phyloP scores from a whole-genome alignment of 2,113 vertebrate species.

The Paedocypris sp. region DNA sequence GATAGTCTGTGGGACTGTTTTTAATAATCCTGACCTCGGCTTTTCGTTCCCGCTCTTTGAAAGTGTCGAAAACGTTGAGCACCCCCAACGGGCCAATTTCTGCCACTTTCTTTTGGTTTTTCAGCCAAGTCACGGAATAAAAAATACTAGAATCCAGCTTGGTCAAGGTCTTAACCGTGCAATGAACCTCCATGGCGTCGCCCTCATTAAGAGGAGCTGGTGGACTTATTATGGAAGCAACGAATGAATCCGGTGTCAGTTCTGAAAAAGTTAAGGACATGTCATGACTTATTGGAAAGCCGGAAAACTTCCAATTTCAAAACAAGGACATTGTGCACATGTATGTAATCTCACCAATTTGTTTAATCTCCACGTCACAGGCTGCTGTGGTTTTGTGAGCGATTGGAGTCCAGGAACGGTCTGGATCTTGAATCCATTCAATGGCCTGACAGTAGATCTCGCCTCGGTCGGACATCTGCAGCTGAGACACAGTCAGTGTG shows the following conservation, averaged over 20 bases:
- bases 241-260: no score
- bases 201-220: no score
- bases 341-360: constrained; percentile 47
- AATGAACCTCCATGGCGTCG: no score
- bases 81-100: constrained; percentile 59
- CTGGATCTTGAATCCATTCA: constrained; percentile 85
- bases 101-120: constrained; percentile 41
- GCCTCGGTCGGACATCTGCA: constrained; percentile 64
- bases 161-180: no score
- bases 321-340: no score
- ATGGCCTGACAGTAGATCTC: constrained; percentile 66
- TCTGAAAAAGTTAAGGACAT: no score
- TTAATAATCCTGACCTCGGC: constrained; percentile 60
- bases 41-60: constrained; percentile 40
- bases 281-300: no score
- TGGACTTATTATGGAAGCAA: no score
- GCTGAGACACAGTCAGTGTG: constrained; percentile 53
- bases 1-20: constrained; percentile 46
- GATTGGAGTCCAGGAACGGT: constrained; percentile 70
- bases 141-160: constrained; percentile 38
- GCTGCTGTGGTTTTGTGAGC: constrained; percentile 47
- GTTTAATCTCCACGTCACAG: constrained; percentile 39
- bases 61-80: constrained; percentile 36
- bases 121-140: constrained; percentile 65
- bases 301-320: no score